Evolutionary conservation across 2,113 vertebrate genomes (phyloP).

Genomic region (Pangasianodon hypophthalmus): DNA sequence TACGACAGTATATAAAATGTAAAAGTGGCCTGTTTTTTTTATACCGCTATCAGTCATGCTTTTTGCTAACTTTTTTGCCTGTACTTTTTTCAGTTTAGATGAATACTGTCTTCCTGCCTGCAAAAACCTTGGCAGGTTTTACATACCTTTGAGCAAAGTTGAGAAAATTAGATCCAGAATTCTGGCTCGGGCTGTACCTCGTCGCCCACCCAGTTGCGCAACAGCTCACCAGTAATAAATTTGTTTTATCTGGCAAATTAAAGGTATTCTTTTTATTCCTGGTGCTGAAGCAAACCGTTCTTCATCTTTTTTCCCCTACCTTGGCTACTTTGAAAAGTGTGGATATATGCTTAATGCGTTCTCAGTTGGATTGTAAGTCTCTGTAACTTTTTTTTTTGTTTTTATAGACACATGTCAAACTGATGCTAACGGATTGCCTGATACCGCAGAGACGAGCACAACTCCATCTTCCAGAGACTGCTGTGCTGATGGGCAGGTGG

Average conservation of each 20-base stretch:
- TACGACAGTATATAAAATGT: background rate
- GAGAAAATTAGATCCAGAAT: constrained; percentile 76
- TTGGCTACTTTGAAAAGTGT: background rate
- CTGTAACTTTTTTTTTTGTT: constrained; percentile 44
- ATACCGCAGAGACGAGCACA: constrained; percentile 64
- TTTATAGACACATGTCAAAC: constrained; percentile 79
- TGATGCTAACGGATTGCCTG: constrained; percentile 63
- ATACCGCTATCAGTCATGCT: constrained; percentile 58
- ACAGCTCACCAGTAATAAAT: constrained; percentile 56
- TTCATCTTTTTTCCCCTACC: background rate
- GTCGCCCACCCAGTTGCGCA: constrained; percentile 64
- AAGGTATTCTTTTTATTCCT: constrained; percentile 15
- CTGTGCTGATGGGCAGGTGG: constrained; percentile 71
- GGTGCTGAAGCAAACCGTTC: constrained; percentile 17
- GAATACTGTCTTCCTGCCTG: constrained; percentile 72
- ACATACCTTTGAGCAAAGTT: constrained; percentile 62
- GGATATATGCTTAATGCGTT: background rate
- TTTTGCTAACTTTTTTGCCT: constrained; percentile 32
- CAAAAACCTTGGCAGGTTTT: constrained; percentile 71
- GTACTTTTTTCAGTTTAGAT: constrained; percentile 68
- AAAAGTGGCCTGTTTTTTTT: constrained; percentile 40
- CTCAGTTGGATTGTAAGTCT: background rate
- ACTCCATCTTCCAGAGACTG: constrained; percentile 66
- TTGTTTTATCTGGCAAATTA: constrained; percentile 66
- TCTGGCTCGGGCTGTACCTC: constrained; percentile 70